These are phyloP conservation scores for Crenichthys baileyi DNA, from an alignment of 2,797 vertebrate genomes.

Conservation along the genomic window DNA sequence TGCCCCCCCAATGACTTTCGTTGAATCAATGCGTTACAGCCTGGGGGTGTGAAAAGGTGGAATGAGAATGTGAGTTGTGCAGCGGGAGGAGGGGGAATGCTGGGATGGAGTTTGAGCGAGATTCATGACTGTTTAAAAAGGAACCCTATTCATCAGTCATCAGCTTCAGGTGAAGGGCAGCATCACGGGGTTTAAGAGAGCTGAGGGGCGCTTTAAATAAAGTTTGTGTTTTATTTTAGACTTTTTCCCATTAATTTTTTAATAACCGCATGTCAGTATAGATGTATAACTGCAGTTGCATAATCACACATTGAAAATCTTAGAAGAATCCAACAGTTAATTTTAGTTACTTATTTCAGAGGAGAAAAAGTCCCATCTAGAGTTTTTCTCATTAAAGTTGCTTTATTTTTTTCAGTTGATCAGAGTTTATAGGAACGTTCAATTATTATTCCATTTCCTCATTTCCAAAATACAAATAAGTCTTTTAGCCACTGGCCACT, in stretches of 20 bases:
- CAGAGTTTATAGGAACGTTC: too few relatives aligned
- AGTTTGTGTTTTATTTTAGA: slow-evolving; percentile 31
- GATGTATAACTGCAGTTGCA: background rate
- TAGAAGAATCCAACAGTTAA: too few relatives aligned
- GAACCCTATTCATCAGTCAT: slow-evolving; percentile 56
- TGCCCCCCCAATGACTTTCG: slow-evolving; percentile 49
- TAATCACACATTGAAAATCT: background rate
- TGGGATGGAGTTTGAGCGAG: slow-evolving; percentile 43
- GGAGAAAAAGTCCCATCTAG: too few relatives aligned
- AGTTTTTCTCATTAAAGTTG: too few relatives aligned
- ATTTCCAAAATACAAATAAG: too few relatives aligned
- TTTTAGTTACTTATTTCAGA: too few relatives aligned
- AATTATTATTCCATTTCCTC: too few relatives aligned
- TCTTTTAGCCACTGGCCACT: too few relatives aligned
- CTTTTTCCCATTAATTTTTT: slow-evolving; percentile 31
- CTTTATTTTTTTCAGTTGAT: too few relatives aligned
- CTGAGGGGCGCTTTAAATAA: slow-evolving; percentile 8
- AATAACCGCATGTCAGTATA: background rate
- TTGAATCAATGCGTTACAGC: slow-evolving; percentile 62
- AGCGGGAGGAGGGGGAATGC: slow-evolving; percentile 23
- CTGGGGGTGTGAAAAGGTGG: slow-evolving; percentile 62
- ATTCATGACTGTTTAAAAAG: slow-evolving; percentile 68
- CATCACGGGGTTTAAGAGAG: slow-evolving; percentile 2
- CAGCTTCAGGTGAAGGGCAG: slow-evolving; percentile 45
- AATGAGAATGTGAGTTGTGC: slow-evolving; percentile 46